Base-by-base conservation (phyloP, 2,113 vertebrate genomes). In the Podarcis raffonei region DNA sequence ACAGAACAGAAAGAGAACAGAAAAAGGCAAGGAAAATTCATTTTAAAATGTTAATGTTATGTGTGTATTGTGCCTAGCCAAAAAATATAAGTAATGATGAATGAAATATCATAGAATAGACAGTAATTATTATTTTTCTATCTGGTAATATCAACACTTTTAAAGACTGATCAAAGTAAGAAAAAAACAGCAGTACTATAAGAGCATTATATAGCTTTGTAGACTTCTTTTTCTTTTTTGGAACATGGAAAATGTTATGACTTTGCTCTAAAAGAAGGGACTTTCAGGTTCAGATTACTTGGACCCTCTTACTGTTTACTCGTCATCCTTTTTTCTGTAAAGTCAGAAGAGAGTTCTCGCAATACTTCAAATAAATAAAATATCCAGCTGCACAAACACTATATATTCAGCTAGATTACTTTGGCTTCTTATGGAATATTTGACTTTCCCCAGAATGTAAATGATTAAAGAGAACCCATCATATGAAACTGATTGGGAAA, bases 361-460 rank as follows among this genome's bases (percentile, higher is more conserved):
- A 96, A 97, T 97, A 97, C 96, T 97, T 98, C 96, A 97, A 97
- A 98, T 98, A 98, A 98, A 99, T 98, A 98, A 97, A 94, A 97
- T 95, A 95, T 95, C 97, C 98, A 99, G 98, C 98, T 99, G 98
- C 98, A 98, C 95, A 99, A 99, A 99, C 97, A 99, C 95, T 95
- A 95, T 94, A 96, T 91, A 91, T 96, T 96, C 94, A 92, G 88
- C 88, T 94, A 95, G 96, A 97, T 96, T 94, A 97, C 94, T 97
- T 95, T 96, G 96, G 97, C 96, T 96, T 97, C 95, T 92, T 92
- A 93, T 94, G 93, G 92, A 97, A 95, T 96, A 96, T 95, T 96
- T 97, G 85, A 94, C 95, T 96, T 96, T 96, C 94, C 81, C 92
- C 91, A 89, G 92, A 95, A 97, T 96, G 96, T 95, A 95, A 97